Base-by-base conservation (phyloP, 2,888 invertebrate genomes). In the Ariolimax columbianus region DNA sequence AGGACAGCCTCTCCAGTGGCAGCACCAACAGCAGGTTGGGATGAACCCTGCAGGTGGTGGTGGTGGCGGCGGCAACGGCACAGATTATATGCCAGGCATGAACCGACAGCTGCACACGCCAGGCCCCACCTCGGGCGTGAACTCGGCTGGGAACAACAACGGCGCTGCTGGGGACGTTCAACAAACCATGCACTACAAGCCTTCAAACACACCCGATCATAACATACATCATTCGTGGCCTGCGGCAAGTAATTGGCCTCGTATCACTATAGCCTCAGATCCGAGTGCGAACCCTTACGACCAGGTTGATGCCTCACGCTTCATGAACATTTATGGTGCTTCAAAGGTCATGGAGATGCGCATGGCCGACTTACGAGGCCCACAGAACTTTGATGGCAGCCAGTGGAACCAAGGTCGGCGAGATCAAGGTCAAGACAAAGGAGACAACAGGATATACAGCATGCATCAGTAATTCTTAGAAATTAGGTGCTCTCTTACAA, bases 301-400 rank as follows among this genome's bases (percentile, higher is more conserved):
- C 77, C 86, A 86, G 30, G 86, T 86, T n/a, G 86, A 87, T 80
- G 85, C 85, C 23, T 82, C 85, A 4, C 85, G 82, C 14, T 85
- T 85, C 68, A 87, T 87, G 86, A 84, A 86, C 84, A 86, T 87
- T 78, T 87, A 87, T 72, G 84, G 80, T 38, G 87, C 87, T 63
- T 86, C 86, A 11, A 87, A 87, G 73, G 87, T 83, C n/a, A 86
- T 87, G 87, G 87, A 87, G 81, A 87, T 87, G 87, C 82, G 87
- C 9, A 87, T 87, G 87, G 86, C 87, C 17, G 87, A 85, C 77
- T 38, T 85, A 78, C 36, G 82, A 9, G 70, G 36, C 3, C 85
- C 82, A 1, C 85, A 85, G 33, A 77, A 55, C 38, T 80, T 80
- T 77, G 81, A 81, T 55, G 81, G 68, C 26, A 77, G 33, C 38